Evolutionary conservation across 2,797 vertebrate species (phyloP), one percentile per base, ranked within the genome.

Genomic region (Chanos chanos): DNA sequence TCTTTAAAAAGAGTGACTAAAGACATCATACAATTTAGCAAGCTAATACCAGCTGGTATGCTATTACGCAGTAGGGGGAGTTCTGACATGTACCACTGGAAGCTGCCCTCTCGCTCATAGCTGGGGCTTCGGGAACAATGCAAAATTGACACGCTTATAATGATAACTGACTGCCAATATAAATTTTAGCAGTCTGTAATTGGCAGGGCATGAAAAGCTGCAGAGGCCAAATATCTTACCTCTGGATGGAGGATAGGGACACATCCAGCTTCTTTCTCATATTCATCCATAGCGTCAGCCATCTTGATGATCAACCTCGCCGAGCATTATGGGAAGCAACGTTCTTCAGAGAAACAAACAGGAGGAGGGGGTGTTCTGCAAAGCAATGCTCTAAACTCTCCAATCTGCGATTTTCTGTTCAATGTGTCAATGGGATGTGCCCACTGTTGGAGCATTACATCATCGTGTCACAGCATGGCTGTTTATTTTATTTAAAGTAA

Each of bases 211-310:
- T n/a, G n/a, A 33, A 24, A 7, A 49, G 1, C 9, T 43, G 28
- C 12, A 4, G 19, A 13, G 16, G 25, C 10, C 8, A 2, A 3
- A 7, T 33, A 39, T 36, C 87, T 76, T 89, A 97, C 95, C 94
- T 98, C 95, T 0, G 95, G 89, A 77, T 97, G 95, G 73, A 97
- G 93, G 79, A 97, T 89, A 75, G 94, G 94, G 83, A 95, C 94
- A 72, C 96, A 97, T 49, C 94, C 92, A 86, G 93, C 92, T 77
- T 97, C 94, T 85, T 91, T 91, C 84, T 95, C 94, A 84, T 94
- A 95, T 85, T 95, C 95, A 74, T 94, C 94, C 86, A 95, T 93
- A 87, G 90, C 90, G 87, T 94, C 94, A 78, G 93, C 96, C 96
- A 98, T 98, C 93, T 97, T 97, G 91, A 89, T 91, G 86, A 86